A percentile compares a stretch with the other conserved stretches of the same genome.
Evolutionary conservation across 2,888 invertebrate species (phyloP).

Genomic region (Adelognathus sp.): DNA sequence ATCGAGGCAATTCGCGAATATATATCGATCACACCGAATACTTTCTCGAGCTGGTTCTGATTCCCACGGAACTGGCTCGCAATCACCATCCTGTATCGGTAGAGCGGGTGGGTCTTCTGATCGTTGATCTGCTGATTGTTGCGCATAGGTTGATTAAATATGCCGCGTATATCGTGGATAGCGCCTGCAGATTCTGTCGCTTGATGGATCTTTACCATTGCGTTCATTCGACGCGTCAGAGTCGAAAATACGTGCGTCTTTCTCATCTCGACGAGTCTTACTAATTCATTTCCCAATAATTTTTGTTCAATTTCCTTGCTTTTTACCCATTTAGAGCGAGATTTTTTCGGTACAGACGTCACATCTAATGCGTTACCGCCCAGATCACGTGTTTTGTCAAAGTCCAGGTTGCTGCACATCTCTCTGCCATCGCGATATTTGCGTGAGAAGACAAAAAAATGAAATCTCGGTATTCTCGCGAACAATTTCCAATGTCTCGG

Average conservation of each 20-base stretch:
- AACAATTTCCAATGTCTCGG: conserved; percentile 5
- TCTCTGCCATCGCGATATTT: not conserved
- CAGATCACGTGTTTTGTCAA: not conserved
- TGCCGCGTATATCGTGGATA: not conserved
- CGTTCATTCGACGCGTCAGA: not conserved
- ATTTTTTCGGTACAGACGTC: not conserved
- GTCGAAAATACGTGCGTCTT: not conserved
- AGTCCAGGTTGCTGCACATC: not conserved
- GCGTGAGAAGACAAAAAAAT: not conserved
- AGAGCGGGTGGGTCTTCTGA: no score
- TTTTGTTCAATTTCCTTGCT: not conserved
- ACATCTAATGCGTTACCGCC: not conserved
- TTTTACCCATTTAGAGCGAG: no score
- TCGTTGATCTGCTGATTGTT: no score
- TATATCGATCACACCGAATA: not conserved
- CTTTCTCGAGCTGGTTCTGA: not conserved
- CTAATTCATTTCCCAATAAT: no score
- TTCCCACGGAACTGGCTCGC: not conserved
- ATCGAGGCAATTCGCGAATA: not conserved
- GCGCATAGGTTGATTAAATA: not conserved
- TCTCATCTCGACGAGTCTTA: no score
- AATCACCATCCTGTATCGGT: no score
- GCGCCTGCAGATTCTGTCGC: not conserved
- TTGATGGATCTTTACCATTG: no score
- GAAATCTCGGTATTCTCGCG: not conserved